Conservation (phyloP, 2,888 invertebrate species). For the Diarsia dahlii region DNA sequence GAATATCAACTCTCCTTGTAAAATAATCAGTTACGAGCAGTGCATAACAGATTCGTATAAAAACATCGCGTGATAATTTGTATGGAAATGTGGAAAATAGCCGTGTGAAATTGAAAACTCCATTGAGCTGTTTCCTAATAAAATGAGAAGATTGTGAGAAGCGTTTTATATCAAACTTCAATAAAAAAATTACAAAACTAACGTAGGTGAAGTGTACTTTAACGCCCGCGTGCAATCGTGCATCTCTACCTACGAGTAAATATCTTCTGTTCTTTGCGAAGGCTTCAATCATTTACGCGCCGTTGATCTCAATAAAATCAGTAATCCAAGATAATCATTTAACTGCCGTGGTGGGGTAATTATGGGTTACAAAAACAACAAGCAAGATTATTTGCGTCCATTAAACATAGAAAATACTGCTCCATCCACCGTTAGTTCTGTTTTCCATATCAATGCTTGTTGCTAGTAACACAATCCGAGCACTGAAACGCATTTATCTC, state of each 20-base stretch:
- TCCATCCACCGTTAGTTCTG: conserved; percentile 22
- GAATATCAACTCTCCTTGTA: background rate
- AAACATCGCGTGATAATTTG: conserved; percentile 14
- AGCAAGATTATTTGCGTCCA: conserved; percentile 31
- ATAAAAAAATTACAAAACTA: conserved; percentile 61
- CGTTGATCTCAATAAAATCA: conserved; percentile 68
- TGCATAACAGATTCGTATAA: background rate
- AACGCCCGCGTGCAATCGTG: conserved; percentile 67
- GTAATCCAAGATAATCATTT: conserved; percentile 53
- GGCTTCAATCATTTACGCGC: conserved; percentile 72
- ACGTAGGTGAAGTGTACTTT: conserved; percentile 61
- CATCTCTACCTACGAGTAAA: conserved; percentile 47
- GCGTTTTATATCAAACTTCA: conserved; percentile 39
- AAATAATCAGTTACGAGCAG: background rate
- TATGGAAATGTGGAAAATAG: conserved; percentile 39
- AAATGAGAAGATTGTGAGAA: conserved; percentile 33
- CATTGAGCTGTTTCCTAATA: conserved; percentile 47
- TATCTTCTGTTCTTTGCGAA: conserved; percentile 55
- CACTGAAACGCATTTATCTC: conserved; percentile 74
- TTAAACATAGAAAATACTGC: conserved; percentile 32
- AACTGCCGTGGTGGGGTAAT: conserved; percentile 46
- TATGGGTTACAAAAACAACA: conserved; percentile 49
- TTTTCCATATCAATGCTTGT: conserved; percentile 49
- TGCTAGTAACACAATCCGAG: conserved; percentile 63
- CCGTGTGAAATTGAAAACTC: conserved; percentile 47